Conservation (phyloP, 1,140 invertebrate species). For the Venturia canescens region DNA sequence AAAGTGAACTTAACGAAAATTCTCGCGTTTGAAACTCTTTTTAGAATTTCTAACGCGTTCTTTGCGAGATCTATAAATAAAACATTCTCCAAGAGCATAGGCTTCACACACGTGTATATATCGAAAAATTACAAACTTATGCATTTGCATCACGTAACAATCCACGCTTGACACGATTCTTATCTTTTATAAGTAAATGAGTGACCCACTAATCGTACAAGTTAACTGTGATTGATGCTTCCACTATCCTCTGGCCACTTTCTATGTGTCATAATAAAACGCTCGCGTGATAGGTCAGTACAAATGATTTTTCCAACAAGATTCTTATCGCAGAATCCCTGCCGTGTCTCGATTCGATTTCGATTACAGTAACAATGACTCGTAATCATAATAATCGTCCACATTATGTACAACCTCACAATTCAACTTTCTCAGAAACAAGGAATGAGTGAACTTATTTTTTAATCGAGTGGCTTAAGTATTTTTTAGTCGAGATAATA, state of each 20-base stretch:
- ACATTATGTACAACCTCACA: too few species aligned
- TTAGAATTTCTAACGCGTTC: background rate
- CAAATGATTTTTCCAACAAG: constrained; percentile 12
- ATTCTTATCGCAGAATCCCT: background rate
- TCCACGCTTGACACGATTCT: constrained; percentile 5
- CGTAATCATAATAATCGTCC: too few species aligned
- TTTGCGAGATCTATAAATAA: constrained; percentile 8
- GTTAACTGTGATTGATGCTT: constrained; percentile 43
- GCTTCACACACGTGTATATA: background rate
- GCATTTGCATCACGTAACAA: constrained; percentile 2
- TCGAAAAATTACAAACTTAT: background rate
- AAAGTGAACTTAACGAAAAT: constrained; percentile 25
- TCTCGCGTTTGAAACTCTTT: constrained; percentile 37
- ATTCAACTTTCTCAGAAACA: too few species aligned
- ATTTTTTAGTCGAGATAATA: too few species aligned
- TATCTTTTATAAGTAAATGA: constrained; percentile 15
- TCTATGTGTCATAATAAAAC: constrained; percentile 21
- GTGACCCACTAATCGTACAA: constrained; percentile 15
- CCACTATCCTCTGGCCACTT: background rate
- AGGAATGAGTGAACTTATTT: too few species aligned
- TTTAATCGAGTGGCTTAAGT: too few species aligned
- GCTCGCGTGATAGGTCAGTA: constrained; percentile 36
- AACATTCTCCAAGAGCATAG: background rate
- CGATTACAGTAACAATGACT: too few species aligned
- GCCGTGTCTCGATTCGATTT: too few species aligned